Base-by-base conservation (phyloP, 2,888 invertebrate species). In the Perizoma flavofasciatum region DNA sequence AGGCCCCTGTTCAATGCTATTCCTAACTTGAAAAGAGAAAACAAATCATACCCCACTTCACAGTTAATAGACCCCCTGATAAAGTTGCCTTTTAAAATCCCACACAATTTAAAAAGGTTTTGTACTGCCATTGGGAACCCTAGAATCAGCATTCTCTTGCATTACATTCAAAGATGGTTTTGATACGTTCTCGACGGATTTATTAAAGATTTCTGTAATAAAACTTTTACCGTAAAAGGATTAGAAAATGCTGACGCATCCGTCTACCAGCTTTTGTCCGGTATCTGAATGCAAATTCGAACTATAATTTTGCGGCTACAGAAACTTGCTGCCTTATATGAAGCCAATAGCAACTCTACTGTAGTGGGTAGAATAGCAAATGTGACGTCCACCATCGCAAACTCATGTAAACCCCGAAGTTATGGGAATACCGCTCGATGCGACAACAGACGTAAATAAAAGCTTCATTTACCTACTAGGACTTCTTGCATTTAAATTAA, bases 401-500 rank as follows among this genome's bases (percentile, higher is more conserved):
- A 69, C 67, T 72, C 76, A 72, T 74, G 77, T 77, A 65, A 63
- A 58, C 60, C 57, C 57, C 66, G 67, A 73, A 78, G 70, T 77
- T 77, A 75, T 74, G 74, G 70, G 69, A 65, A 71, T 73, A 69
- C 66, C 67, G 59, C 57, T 57, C 45, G 63, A 67, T 62, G 58
- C 66, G 63, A 68, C 67, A 70, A 69, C 70, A 63, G 54, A 59
- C 71, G 71, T 76, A 77, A 78, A 75, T 78, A 78, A 74, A 68
- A 56, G 66, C 70, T 72, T 73, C 74, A 78, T 78, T 79, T 72
- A 73, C 67, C 66, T 72, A 73, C 67, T 65, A 69, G 62, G 73
- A 70, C 77, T 66, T 68, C 69, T 72, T 69, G 70, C 59, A 72
- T 65, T 73, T 74, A 69, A 72, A 74, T 75, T 76, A 70, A 63